phyloP scores from a whole-genome alignment of 2,797 vertebrate species.

The Thripadectes ignobilis region DNA sequence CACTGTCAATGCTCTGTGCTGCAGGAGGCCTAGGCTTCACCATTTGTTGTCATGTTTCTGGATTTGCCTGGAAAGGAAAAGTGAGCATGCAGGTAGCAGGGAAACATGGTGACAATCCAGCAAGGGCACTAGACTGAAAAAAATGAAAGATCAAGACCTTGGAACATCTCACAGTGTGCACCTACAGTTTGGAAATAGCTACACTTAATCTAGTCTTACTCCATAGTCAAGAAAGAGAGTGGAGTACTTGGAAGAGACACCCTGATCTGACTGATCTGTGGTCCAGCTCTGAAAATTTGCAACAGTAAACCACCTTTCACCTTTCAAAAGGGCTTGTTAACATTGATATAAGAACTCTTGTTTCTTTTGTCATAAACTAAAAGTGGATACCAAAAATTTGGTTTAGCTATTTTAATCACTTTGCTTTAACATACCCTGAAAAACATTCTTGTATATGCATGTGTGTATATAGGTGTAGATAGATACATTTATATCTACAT shows the following conservation, averaged over 20 bases:
- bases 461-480: no score
- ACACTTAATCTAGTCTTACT: not conserved
- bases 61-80: not conserved
- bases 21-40: not conserved
- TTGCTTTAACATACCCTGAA: not conserved
- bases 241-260: not conserved
- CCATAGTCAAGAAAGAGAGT: not conserved
- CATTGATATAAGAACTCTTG: not conserved
- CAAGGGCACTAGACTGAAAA: not conserved
- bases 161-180: not conserved
- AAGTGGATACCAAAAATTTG: not conserved
- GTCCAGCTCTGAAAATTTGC: not conserved
- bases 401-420: not conserved
- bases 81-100: not conserved
- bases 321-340: not conserved
- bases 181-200: not conserved
- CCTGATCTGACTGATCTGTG: not conserved
- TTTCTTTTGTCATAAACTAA: not conserved
- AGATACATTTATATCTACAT: not conserved
- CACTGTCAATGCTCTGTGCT: not conserved
- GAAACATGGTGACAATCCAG: not conserved
- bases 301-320: not conserved
- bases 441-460: not conserved
- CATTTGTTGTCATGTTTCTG: not conserved
- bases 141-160: not conserved